Conservation (phyloP, 1,140 invertebrate genomes). For the Anastrepha obliqua region DNA sequence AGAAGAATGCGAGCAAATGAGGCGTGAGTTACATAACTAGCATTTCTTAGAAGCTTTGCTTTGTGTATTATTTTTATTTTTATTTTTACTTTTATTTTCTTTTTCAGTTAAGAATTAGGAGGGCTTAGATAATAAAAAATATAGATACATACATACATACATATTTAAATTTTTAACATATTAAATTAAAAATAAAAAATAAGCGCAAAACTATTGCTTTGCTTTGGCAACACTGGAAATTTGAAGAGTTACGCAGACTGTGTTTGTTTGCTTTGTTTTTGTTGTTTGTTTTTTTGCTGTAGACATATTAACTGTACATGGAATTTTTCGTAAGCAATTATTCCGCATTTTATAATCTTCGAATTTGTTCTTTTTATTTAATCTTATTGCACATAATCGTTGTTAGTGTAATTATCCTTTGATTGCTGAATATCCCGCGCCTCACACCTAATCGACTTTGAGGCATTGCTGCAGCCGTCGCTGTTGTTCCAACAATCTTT, state of each 20-base stretch:
- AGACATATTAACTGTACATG: conserved; percentile 7
- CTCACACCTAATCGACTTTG: background rate
- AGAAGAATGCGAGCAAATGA: background rate
- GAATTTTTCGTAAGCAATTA: conserved; percentile 32
- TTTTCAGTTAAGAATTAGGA: background rate
- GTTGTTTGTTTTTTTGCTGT: background rate
- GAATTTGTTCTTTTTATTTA: background rate
- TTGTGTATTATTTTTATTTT: background rate
- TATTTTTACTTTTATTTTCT: background rate
- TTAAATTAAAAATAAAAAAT: conserved; percentile 21
- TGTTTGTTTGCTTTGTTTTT: background rate
- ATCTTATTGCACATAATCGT: conserved; percentile 69
- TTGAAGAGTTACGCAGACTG: background rate
- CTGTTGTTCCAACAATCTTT: conserved; percentile 43
- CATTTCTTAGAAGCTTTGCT: background rate
- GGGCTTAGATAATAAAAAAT: background rate
- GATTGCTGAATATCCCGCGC: background rate
- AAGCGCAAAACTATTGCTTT: background rate
- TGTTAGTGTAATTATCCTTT: conserved; percentile 59
- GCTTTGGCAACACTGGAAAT: conserved; percentile 51
- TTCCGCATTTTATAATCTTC: conserved; percentile 54
- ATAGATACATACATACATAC: background rate
- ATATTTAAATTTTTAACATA: conserved; percentile 15
- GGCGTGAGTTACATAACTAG: background rate
- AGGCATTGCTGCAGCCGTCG: conserved; percentile 21